Percentiles rank a stretch among this genome's conserved stretches.
Conservation (phyloP, 2,888 invertebrate species). For the Pyrochroa serraticornis region DNA sequence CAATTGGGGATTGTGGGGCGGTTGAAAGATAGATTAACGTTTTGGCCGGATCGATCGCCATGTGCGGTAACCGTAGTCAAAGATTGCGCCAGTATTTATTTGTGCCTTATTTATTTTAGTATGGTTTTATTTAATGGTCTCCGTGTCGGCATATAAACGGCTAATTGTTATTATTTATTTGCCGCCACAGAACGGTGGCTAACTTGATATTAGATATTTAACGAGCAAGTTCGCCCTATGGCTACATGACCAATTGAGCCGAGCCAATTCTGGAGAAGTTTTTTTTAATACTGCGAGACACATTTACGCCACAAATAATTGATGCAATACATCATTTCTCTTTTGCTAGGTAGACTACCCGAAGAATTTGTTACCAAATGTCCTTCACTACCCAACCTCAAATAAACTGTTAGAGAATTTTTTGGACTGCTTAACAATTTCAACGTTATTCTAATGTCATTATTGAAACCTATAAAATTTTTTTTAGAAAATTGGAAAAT, state of each 20-base stretch:
- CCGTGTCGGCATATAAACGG: constrained; percentile 13
- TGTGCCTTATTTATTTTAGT: constrained; percentile 27
- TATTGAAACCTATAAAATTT: too few species aligned
- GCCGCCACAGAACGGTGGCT: constrained; percentile 29
- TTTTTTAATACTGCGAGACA: constrained; percentile 14
- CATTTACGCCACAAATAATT: not conserved
- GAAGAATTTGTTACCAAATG: too few species aligned
- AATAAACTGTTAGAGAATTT: too few species aligned
- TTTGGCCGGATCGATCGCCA: constrained; percentile 22
- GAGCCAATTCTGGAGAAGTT: constrained; percentile 11
- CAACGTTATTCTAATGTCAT: too few species aligned
- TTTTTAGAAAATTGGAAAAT: too few species aligned
- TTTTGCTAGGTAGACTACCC: too few species aligned
- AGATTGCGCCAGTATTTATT: constrained; percentile 21
- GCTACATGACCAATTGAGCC: constrained; percentile 20
- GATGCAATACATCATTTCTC: not conserved
- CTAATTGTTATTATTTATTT: constrained; percentile 37
- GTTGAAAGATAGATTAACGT: constrained; percentile 1
- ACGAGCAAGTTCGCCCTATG: constrained; percentile 19
- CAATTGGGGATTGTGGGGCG: constrained; percentile 6
- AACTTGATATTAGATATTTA: constrained; percentile 30
- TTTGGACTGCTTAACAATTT: too few species aligned
- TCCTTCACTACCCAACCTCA: too few species aligned
- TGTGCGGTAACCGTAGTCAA: constrained; percentile 27
- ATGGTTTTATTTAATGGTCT: constrained; percentile 20